Percentiles rank a stretch among this genome's conserved stretches.
Conservation (phyloP, 2,888 invertebrate genomes). For the Microctonus aethiopoides region DNA sequence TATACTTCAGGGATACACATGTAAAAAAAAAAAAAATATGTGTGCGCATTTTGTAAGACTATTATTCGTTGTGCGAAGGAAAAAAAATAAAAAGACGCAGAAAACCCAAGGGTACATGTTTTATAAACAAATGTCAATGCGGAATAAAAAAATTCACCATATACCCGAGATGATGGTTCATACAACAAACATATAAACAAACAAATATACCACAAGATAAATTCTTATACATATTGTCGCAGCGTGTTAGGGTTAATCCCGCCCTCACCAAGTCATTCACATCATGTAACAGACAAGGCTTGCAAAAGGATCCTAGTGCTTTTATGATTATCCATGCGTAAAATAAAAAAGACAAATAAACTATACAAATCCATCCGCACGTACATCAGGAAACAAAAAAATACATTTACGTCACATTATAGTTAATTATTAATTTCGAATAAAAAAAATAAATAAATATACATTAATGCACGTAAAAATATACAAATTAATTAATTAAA, state of each 20-base stretch:
- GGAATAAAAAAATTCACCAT: conserved; percentile 8
- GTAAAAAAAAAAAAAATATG: background rate
- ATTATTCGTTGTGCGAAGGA: conserved; percentile 21
- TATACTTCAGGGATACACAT: conserved; percentile 36
- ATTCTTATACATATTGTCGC: conserved; percentile 21
- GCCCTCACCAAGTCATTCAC: conserved; percentile 2
- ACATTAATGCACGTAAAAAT: too few relatives aligned
- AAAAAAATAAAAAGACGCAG: background rate
- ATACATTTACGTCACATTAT: background rate
- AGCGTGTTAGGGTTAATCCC: conserved; percentile 6
- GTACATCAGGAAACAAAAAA: background rate
- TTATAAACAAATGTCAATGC: background rate
- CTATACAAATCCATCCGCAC: conserved; percentile 1
- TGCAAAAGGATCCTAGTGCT: conserved; percentile 1
- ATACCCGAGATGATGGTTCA: background rate
- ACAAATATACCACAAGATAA: background rate
- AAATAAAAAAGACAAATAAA: conserved; percentile 24
- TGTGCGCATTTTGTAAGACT: background rate
- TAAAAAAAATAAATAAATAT: too few relatives aligned
- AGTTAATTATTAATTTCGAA: background rate
- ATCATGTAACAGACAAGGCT: background rate
- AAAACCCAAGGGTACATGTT: conserved; percentile 17
- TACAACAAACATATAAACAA: background rate
- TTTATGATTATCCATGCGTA: conserved; percentile 12
- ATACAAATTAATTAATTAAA: background rate